These are phyloP conservation scores for Palloptera scutellata DNA, from an alignment of 2,888 invertebrate species.

Conservation along the genomic window DNA sequence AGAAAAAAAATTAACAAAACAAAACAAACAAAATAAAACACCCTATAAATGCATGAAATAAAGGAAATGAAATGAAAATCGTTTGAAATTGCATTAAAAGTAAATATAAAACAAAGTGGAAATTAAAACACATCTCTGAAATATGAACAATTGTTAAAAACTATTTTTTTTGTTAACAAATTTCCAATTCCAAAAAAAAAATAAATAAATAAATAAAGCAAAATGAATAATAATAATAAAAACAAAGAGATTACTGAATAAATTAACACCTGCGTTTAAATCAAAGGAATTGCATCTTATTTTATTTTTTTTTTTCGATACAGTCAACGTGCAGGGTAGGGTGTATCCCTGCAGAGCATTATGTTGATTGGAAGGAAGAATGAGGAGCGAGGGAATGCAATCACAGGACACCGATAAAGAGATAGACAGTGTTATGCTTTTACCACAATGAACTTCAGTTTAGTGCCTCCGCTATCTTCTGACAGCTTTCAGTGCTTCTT, in stretches of 20 bases:
- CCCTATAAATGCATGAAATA: conserved; percentile 25
- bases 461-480: no score
- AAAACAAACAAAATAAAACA: conserved; percentile 11
- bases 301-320: no score
- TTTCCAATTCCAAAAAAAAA: conserved; percentile 41
- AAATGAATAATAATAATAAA: conserved; percentile 29
- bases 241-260: conserved; percentile 23
- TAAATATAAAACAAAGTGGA: not conserved
- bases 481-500: no score
- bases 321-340: no score
- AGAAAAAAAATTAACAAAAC: not conserved
- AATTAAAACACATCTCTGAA: conserved; percentile 7
- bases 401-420: no score
- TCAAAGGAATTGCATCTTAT: no score
- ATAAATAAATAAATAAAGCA: conserved; percentile 36
- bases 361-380: no score
- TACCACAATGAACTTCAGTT: no score
- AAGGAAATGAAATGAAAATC: conserved; percentile 17
- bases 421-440: no score
- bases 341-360: no score
- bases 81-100: not conserved
- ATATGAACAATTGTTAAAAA: conserved; percentile 30
- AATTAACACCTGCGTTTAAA: not conserved
- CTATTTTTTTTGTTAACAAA: conserved; percentile 48
- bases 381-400: no score